Base-by-base conservation (phyloP, 2,797 vertebrate species). In the Caiman crocodilus region DNA sequence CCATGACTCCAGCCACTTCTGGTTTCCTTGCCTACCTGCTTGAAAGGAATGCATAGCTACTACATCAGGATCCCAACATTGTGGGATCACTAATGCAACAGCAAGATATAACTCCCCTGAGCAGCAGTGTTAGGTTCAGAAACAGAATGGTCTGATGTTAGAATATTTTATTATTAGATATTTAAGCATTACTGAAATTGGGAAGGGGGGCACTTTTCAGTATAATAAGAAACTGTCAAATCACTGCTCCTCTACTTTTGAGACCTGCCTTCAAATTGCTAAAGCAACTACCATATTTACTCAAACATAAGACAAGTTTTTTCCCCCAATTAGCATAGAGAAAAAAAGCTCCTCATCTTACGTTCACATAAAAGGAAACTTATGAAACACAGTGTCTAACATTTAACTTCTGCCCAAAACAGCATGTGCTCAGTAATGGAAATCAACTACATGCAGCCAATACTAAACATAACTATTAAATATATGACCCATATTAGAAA, bases 1-100 rank as follows among this genome's bases (percentile, higher is more conserved):
- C 92, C 88, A 87, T 77, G 82, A 84, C 76, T 84, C 61, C 0
- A 25, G 81, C 84, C 90, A 84, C 81, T 65, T 74, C 65, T 93
- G 93, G 84, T 83, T 93, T 94, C 82, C 89, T 91, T 61, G n/a
- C 76, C 60, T 91, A 74, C 80, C 91, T 84, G 78, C 69, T 79
- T 61, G 86, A 32, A 91, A 76, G 75, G 26, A 79, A 89, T 88
- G 94, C 82, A 78, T 85, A 5, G 2, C 88, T 93, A 80, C 89
- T 63, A 83, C 84, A 94, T 85, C 73, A 82, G 58, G 69, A 85
- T 50, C 74, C 76, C 35, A 26, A 2, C n/a, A 67, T 90, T 32
- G 57, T 35, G 83, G 87, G 59, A 88, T 61, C 35, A 61, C 84
- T 25, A 42, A 64, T 65, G 35, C 18, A 76, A 55, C 30, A 87